phyloP scores from a whole-genome alignment of 2,888 invertebrate genomes.

The Lithosia quadra region DNA sequence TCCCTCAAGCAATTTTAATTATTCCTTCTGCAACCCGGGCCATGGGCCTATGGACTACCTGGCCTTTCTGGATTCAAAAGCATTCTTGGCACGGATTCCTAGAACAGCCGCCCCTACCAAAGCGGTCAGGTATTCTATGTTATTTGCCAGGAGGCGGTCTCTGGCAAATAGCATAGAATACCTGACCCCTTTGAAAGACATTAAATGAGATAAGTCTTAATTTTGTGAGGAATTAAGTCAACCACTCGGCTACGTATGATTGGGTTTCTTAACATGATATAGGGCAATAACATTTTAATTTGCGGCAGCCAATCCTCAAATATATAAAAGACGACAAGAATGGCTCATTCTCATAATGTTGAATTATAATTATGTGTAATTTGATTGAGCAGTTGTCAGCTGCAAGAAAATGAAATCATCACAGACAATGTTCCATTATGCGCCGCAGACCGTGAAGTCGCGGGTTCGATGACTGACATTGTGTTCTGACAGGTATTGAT shows the following conservation, averaged over 20 bases:
- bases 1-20: too few relatives aligned
- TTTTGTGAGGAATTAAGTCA: neutral
- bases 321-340: slow-evolving; percentile 1
- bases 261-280: neutral
- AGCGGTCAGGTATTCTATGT: too few relatives aligned
- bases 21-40: too few relatives aligned
- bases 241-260: neutral
- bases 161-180: too few relatives aligned
- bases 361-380: slow-evolving; percentile 2
- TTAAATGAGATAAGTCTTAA: too few relatives aligned
- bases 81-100: too few relatives aligned
- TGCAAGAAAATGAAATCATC: slow-evolving; percentile 43
- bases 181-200: too few relatives aligned
- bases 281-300: neutral
- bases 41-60: too few relatives aligned
- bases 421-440: slow-evolving; percentile 41
- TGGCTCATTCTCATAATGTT: neutral
- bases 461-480: slow-evolving; percentile 41
- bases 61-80: too few relatives aligned
- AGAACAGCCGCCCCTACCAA: too few relatives aligned
- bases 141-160: too few relatives aligned
- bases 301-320: neutral
- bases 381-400: slow-evolving; percentile 24
- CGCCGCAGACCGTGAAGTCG: slow-evolving; percentile 33
- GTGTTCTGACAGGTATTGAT: slow-evolving; percentile 18